phyloP scores from a whole-genome alignment of 1,140 invertebrate genomes.

The Macrobrachium nipponense region DNA sequence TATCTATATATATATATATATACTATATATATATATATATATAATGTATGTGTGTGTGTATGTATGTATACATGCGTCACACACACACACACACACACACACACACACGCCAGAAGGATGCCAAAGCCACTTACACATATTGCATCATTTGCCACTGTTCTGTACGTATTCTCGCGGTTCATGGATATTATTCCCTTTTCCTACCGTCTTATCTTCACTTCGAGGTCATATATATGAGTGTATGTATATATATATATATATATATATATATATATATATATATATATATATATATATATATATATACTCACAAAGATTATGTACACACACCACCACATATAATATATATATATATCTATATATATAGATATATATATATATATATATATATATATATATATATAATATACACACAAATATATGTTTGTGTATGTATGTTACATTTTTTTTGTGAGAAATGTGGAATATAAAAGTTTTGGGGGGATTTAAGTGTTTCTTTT shows the following conservation, averaged over 20 bases:
- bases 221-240: neutral
- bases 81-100: no score
- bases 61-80: neutral
- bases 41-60: neutral
- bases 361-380: no score
- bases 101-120: neutral
- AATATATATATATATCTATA: no score
- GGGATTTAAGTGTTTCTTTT: no score
- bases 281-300: no score
- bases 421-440: no score
- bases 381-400: no score
- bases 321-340: no score
- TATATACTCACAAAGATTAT: no score
- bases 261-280: neutral
- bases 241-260: conserved; percentile 14
- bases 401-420: no score
- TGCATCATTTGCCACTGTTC: neutral
- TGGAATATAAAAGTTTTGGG: no score
- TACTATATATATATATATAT: neutral
- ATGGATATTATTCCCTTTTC: neutral
- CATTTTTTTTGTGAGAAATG: no score
- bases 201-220: neutral
- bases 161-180: neutral
- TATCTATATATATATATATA: neutral
- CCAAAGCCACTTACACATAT: neutral